Evolutionary conservation across 2,888 invertebrate genomes (phyloP), one percentile per base, ranked within the genome.

Genomic region (Caenorhabditis drosophilae): DNA sequence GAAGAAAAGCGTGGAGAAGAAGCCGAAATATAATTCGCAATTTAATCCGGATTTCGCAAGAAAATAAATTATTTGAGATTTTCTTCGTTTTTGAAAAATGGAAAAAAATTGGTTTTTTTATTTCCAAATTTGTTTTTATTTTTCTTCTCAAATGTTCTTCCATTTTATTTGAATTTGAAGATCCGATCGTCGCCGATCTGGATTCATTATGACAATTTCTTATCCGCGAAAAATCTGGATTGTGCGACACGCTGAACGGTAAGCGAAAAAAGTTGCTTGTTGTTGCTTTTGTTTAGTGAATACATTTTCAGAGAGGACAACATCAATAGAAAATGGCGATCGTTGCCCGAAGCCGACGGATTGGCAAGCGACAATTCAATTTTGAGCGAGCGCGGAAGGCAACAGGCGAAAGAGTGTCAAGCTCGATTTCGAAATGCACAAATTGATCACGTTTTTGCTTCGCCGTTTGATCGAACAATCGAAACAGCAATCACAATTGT

Each of bases 1-100:
- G 48, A 82, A 47, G 69, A 75, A 58, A 57, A 62, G 76, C 16
- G 60, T 71, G 64, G 70, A 55, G 20, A 84, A 89, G 25, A 88
- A 89, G 72, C 90, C 91, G 80, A 91, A 91, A 85, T 97, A 97
- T 84, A 94, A 94, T 86, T 93, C 93, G 2, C 95, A 96, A 84
- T 97, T 93, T 84, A 96, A 95, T 87, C 97, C 97, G 27, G 85
- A 86, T 44, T 77, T 87, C 54, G 86, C 85, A 3, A 42, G 64
- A 15, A 53, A 34, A 49, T 42, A 44, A 56, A 56, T 27, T 35
- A 15, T 35, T 41, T 27, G 23, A 7, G 26, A 41, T 20, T 45
- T 27, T 47, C 20, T 23, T 31, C 23, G 1, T 18, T 15, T 35
- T 31, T 31, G 6, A 38, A 38, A 38, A 38, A 6, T n/a, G n/a